Percentiles rank a stretch among this genome's conserved stretches.
phyloP scores from a whole-genome alignment of 2,113 vertebrate genomes.

The Labeo rohita region DNA sequence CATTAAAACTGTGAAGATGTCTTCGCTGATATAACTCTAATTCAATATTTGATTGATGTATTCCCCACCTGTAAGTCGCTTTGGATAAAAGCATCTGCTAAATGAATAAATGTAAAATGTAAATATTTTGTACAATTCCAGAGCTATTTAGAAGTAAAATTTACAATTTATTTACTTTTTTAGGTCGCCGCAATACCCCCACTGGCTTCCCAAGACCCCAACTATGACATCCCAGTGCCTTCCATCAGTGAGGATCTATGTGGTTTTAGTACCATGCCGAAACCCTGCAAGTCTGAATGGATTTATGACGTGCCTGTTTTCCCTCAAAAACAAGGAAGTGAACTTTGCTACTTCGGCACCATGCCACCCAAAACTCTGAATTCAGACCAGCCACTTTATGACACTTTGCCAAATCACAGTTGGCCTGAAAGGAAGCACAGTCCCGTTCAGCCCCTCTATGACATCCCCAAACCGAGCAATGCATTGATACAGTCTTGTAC shows the following conservation, averaged over 20 bases:
- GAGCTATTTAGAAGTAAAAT: not conserved
- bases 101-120: no score
- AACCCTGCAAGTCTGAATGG: conserved; percentile 82
- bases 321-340: conserved; percentile 64
- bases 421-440: conserved; percentile 1
- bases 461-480: conserved; percentile 67
- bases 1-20: not conserved
- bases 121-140: not conserved
- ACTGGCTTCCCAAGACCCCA: conserved; percentile 64
- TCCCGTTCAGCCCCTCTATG: conserved; percentile 59
- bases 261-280: conserved; percentile 78
- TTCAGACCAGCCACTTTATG: conserved; percentile 53
- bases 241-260: conserved; percentile 40
- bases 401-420: conserved; percentile 56
- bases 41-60: no score
- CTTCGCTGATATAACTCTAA: not conserved
- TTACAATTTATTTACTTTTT: conserved; percentile 11
- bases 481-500: not conserved
- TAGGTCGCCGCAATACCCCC: conserved; percentile 80
- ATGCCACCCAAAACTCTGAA: conserved; percentile 52
- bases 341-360: conserved; percentile 42
- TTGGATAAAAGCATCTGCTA: no score
- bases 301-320: conserved; percentile 83
- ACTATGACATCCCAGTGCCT: conserved; percentile 68
- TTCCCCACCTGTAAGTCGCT: no score